These are phyloP conservation scores for Chymomyza fuscimana DNA, from an alignment of 2,888 invertebrate species.

Conservation along the genomic window DNA sequence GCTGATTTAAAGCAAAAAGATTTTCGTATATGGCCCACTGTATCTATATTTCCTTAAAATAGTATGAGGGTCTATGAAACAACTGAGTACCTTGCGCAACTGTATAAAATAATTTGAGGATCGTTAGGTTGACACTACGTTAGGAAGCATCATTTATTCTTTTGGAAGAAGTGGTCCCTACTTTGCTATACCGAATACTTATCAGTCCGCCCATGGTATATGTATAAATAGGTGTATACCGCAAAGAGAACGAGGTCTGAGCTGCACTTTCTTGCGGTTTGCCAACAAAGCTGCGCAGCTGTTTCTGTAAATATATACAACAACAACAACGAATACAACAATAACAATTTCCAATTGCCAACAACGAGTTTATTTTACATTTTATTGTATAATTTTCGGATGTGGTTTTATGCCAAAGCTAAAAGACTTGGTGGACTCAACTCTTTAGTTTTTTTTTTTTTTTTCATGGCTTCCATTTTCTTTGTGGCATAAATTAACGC, in stretches of 20 bases:
- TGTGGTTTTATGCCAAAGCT: conserved; percentile 54
- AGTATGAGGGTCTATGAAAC: too few relatives aligned
- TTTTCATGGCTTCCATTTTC: conserved; percentile 13
- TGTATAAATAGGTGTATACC: neutral
- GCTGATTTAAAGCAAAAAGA: too few relatives aligned
- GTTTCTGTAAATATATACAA: conserved; percentile 58
- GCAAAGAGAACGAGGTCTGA: conserved; percentile 7
- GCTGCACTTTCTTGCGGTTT: conserved; percentile 63
- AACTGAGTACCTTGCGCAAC: too few relatives aligned
- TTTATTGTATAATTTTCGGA: conserved; percentile 73
- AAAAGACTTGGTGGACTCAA: neutral
- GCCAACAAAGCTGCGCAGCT: conserved; percentile 44
- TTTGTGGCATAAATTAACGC: conserved; percentile 68
- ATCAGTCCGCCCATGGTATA: too few relatives aligned
- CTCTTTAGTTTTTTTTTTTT: neutral
- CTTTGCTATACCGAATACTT: too few relatives aligned
- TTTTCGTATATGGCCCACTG: too few relatives aligned
- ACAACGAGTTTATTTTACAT: conserved; percentile 65
- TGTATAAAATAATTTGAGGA: too few relatives aligned
- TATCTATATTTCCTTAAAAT: too few relatives aligned
- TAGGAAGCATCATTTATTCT: too few relatives aligned
- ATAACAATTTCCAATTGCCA: conserved; percentile 34
- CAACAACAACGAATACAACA: conserved; percentile 35
- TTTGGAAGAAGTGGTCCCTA: too few relatives aligned
- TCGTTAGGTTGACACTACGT: too few relatives aligned